Percentiles rank a stretch among this genome's conserved stretches.
phyloP scores from a whole-genome alignment of 2,888 invertebrate species.

The Adelognathus sp. region DNA sequence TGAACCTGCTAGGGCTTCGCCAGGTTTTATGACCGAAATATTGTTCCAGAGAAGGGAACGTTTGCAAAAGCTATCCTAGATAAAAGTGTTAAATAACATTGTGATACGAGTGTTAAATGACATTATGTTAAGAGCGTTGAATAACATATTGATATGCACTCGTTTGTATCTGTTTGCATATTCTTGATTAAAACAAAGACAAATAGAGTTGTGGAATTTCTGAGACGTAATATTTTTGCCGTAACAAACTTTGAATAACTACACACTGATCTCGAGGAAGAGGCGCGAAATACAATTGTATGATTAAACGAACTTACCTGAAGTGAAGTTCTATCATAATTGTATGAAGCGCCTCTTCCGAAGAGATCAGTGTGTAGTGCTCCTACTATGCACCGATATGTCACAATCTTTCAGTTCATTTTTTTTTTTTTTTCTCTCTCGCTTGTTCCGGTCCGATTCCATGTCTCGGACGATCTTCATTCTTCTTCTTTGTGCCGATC shows the following conservation, averaged over 20 bases:
- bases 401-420: slow-evolving; percentile 6
- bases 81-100: neutral
- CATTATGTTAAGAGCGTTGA: too few relatives aligned
- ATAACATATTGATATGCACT: too few relatives aligned
- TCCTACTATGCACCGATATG: slow-evolving; percentile 28
- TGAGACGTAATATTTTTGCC: too few relatives aligned
- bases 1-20: too few relatives aligned
- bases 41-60: neutral
- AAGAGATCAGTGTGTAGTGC: slow-evolving; percentile 25
- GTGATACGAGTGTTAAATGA: too few relatives aligned
- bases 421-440: too few relatives aligned
- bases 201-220: neutral
- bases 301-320: too few relatives aligned
- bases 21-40: neutral
- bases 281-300: slow-evolving; percentile 8
- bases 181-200: neutral
- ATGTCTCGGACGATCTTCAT: too few relatives aligned
- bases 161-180: neutral
- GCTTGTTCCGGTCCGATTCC: slow-evolving; percentile 14
- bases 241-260: slow-evolving; percentile 1
- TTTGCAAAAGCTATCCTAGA: slow-evolving; percentile 2
- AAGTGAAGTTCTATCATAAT: neutral
- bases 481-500: slow-evolving; percentile 46
- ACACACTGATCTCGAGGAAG: slow-evolving; percentile 21
- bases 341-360: slow-evolving; percentile 2